Evolutionary conservation across 1,140 invertebrate genomes (phyloP).

Genomic region (Trachymyrmex cornetzi): DNA sequence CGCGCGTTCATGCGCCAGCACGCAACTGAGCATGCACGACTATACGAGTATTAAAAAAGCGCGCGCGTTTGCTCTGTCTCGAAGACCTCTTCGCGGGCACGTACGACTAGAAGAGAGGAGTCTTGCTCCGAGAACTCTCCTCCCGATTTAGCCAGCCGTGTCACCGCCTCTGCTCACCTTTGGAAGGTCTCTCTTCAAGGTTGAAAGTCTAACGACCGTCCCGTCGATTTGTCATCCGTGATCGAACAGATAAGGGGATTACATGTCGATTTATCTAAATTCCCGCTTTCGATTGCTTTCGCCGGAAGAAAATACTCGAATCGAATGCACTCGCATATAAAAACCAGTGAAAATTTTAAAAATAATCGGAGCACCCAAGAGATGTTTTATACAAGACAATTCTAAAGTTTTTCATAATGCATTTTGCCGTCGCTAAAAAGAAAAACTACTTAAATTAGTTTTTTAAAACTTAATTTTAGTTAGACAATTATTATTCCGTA

Average conservation of each 20-base stretch:
- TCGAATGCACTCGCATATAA: neutral
- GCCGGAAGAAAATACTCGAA: neutral
- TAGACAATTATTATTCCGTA: neutral
- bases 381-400: neutral
- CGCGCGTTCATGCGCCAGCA: constrained; percentile 60
- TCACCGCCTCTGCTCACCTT: constrained; percentile 74
- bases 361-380: neutral
- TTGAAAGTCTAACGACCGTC: constrained; percentile 74
- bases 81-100: constrained; percentile 72
- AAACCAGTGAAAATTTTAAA: neutral
- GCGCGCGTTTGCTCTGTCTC: constrained; percentile 74
- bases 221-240: constrained; percentile 41
- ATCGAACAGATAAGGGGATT: constrained; percentile 49
- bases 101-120: constrained; percentile 75
- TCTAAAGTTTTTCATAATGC: too few relatives aligned
- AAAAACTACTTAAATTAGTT: neutral
- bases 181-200: constrained; percentile 77
- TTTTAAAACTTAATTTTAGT: neutral
- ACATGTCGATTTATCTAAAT: constrained; percentile 35
- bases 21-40: constrained; percentile 46
- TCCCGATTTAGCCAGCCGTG: constrained; percentile 73
- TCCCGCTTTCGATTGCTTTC: neutral
- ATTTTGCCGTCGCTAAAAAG: neutral
- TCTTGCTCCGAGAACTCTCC: constrained; percentile 76
- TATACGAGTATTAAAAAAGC: constrained; percentile 68